phyloP scores from a whole-genome alignment of 53 echinoderm and acorn worm genomes.

The Astropecten irregularis region DNA sequence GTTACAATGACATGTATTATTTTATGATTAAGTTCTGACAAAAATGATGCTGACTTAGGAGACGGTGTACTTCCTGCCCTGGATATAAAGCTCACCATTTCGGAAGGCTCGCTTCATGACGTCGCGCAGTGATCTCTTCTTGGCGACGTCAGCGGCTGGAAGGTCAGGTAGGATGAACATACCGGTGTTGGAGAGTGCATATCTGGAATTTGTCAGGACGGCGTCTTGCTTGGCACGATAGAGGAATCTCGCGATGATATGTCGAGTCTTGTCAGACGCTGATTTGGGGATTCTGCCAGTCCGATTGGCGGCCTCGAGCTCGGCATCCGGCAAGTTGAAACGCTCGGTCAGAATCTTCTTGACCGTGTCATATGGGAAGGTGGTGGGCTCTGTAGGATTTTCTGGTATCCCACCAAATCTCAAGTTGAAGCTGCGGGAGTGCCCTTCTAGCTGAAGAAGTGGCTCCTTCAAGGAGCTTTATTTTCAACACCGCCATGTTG shows the following conservation, averaged over 20 bases:
- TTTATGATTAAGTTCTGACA: too few species aligned
- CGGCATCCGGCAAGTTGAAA: background rate
- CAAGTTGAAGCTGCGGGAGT: conserved; percentile 9
- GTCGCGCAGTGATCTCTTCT: conserved; percentile 14
- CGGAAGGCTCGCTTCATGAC: conserved; percentile 27
- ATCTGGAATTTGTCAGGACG: background rate
- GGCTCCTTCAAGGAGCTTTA: background rate
- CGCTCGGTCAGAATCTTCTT: conserved; percentile 11
- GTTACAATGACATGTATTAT: too few species aligned
- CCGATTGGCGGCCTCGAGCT: conserved; percentile 3
- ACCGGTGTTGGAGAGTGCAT: background rate
- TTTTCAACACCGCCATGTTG: background rate
- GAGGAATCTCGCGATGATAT: conserved; percentile 13
- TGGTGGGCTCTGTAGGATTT: background rate
- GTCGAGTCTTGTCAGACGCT: conserved; percentile 8
- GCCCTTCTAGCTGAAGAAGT: background rate
- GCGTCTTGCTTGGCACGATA: background rate
- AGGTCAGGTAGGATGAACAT: conserved; percentile 1
- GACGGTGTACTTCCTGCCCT: conserved; percentile 1
- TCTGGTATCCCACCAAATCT: conserved; percentile 16
- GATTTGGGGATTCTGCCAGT: background rate
- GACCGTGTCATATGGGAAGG: background rate
- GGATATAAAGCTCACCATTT: conserved; percentile 21
- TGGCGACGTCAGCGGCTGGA: conserved; percentile 10
- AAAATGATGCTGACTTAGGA: too few species aligned